Percentiles rank a stretch among this genome's conserved stretches.
Conservation (phyloP, 2,888 invertebrate genomes). For the Volucella inanis region DNA sequence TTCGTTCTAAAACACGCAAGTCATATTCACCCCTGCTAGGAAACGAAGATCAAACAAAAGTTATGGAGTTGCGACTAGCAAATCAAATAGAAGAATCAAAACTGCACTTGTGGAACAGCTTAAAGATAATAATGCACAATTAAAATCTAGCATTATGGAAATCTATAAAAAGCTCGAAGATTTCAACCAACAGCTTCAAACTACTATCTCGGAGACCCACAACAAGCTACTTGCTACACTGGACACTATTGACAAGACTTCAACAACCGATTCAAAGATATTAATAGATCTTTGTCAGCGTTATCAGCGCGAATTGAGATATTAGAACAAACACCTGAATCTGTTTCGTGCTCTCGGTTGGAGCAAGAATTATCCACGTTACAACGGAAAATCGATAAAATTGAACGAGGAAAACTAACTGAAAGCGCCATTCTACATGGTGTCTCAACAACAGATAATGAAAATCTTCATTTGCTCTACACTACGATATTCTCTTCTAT, state of each 20-base stretch:
- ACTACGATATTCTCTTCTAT: neutral
- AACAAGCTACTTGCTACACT: neutral
- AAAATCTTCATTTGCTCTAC: neutral
- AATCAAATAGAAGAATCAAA: neutral
- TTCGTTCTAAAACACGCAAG: too few species aligned
- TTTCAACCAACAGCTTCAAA: neutral
- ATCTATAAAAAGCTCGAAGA: neutral
- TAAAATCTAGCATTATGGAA: neutral
- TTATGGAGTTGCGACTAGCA: neutral
- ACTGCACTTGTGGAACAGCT: too few species aligned
- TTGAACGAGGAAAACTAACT: neutral
- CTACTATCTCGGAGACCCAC: neutral
- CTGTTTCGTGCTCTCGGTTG: neutral
- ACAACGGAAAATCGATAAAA: too few species aligned
- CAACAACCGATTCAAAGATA: too few species aligned
- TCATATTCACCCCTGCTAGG: too few species aligned
- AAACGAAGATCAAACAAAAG: conserved; percentile 1
- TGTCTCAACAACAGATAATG: neutral
- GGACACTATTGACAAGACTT: too few species aligned
- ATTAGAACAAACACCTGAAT: neutral
- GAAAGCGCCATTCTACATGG: neutral
- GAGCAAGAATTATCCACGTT: too few species aligned
- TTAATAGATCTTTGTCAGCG: neutral
- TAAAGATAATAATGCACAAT: too few species aligned
- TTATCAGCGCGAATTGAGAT: neutral